Conservation (phyloP, 2,797 vertebrate genomes). For the Loriculus beryllinus region DNA sequence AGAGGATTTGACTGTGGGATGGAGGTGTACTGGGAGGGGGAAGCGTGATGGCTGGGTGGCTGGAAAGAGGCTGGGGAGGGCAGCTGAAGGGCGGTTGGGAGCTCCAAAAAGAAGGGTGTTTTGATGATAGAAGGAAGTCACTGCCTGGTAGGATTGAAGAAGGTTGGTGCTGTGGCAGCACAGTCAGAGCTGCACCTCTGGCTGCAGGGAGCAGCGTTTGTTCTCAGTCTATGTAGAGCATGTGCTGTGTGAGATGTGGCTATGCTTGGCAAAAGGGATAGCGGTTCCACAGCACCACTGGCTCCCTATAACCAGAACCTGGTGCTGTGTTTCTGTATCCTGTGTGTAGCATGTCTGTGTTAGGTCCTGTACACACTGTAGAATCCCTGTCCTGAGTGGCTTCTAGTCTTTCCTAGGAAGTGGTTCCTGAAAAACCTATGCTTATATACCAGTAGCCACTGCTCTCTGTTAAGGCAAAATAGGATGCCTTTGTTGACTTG, state of each 20-base stretch:
- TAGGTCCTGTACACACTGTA: not conserved
- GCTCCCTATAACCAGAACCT: too few species aligned
- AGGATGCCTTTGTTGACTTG: not conserved
- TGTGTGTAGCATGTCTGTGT: not conserved
- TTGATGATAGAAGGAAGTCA: not conserved
- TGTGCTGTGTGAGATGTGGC: not conserved
- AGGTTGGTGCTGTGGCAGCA: not conserved
- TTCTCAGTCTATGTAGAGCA: not conserved
- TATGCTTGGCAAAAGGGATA: not conserved
- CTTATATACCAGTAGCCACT: not conserved
- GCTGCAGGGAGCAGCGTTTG: not conserved
- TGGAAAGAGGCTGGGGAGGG: not conserved
- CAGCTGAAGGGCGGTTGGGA: not conserved
- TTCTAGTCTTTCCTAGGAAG: not conserved
- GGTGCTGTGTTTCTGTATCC: not conserved
- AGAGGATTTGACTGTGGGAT: accelerated
- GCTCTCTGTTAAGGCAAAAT: not conserved
- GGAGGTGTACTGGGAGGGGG: too few species aligned
- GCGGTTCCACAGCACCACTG: too few species aligned
- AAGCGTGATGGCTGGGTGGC: not conserved
- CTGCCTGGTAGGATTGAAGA: not conserved
- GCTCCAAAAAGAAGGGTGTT: too few species aligned
- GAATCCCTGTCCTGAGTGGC: not conserved
- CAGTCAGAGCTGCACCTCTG: not conserved
- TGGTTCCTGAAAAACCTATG: not conserved